Percentiles rank a stretch among this genome's conserved stretches.
These are phyloP conservation scores for Calephelis nemesis DNA, from an alignment of 1,140 invertebrate genomes.

Conservation along the genomic window DNA sequence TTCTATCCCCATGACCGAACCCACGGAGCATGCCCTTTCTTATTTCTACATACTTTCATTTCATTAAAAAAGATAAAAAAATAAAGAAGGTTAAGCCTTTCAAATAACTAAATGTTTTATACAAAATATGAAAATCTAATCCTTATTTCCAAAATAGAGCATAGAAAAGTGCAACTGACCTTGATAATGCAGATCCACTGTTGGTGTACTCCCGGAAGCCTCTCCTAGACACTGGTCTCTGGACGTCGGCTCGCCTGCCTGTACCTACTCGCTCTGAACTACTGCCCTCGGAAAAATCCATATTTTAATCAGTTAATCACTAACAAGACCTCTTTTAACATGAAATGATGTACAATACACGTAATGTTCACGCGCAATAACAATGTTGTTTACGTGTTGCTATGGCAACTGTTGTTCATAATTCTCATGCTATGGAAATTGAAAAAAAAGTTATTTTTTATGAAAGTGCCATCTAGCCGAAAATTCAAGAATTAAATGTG, in stretches of 20 bases:
- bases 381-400: conserved; percentile 57
- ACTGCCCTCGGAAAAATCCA: conserved; percentile 66
- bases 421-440: no score
- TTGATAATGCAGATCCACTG: conserved; percentile 32
- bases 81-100: no score
- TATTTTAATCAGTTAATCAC: conserved; percentile 35
- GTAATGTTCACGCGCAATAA: conserved; percentile 49
- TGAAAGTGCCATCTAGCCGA: no score
- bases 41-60: no score
- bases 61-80: no score
- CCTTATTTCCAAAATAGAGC: neutral
- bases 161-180: conserved; percentile 19
- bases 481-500: no score
- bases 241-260: conserved; percentile 41
- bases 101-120: no score
- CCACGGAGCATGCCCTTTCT: no score
- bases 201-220: conserved; percentile 53
- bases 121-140: no score
- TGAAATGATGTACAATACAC: conserved; percentile 19
- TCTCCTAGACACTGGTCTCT: conserved; percentile 59
- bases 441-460: no score
- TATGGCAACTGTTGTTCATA: conserved; percentile 40
- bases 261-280: conserved; percentile 44
- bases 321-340: conserved; percentile 11
- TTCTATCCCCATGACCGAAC: no score